Conservation (phyloP, 2,113 vertebrate genomes). For the Channa argus region DNA sequence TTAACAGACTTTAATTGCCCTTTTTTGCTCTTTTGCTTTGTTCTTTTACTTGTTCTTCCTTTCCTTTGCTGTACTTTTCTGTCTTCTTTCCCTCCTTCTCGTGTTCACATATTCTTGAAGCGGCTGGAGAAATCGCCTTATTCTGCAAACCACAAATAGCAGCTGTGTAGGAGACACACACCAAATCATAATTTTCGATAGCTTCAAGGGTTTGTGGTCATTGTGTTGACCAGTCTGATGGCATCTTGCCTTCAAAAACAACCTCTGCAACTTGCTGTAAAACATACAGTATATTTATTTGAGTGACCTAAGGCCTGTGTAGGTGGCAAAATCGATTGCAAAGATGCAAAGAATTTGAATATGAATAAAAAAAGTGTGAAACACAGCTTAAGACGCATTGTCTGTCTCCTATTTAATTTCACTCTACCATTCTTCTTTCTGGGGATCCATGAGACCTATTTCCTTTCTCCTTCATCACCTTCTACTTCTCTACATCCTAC, state of each 20-base stretch:
- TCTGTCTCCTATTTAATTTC: conserved; percentile 60
- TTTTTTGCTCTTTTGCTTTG: conserved; percentile 10
- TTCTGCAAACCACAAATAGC: background rate
- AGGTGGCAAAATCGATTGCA: conserved; percentile 6
- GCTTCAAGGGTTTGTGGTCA: conserved; percentile 26
- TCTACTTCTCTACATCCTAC: conserved; percentile 69
- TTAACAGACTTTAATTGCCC: conserved; percentile 30
- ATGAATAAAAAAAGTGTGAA: conserved; percentile 16
- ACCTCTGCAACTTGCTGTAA: background rate
- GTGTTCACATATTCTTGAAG: background rate
- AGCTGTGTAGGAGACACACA: background rate
- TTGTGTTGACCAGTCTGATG: conserved; percentile 20
- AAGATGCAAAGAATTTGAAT: conserved; percentile 10
- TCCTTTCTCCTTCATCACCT: conserved; percentile 78
- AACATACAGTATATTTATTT: no score
- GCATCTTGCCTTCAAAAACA: conserved; percentile 9
- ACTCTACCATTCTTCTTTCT: conserved; percentile 57
- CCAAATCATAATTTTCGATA: conserved; percentile 13
- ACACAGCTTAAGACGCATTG: conserved; percentile 38
- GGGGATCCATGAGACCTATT: conserved; percentile 71
- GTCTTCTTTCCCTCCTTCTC: conserved; percentile 1
- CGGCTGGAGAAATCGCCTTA: conserved; percentile 2
- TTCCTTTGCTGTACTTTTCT: background rate
- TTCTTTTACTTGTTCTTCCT: conserved; percentile 36
- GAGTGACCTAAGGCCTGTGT: no score